Base-by-base conservation (phyloP, 2,797 vertebrate species). In the Mycteria americana region DNA sequence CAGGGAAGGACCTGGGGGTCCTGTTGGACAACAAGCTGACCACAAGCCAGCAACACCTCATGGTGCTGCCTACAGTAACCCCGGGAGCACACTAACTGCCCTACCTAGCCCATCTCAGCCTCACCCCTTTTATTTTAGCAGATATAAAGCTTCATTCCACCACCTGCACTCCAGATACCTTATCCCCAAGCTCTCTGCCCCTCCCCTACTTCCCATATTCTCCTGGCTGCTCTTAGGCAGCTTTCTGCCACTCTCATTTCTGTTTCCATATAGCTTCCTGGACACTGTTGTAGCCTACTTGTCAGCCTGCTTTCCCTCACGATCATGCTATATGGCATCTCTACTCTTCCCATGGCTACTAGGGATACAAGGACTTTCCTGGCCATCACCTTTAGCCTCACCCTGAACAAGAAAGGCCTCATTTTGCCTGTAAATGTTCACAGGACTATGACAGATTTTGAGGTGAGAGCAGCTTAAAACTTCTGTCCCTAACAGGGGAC, bases 51-150 rank as follows among this genome's bases (percentile, higher is more conserved):
- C 19, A 45, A 41, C 2, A 35, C 10, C 35, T 72, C 75, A 56
- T 1, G 2, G 24, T 0, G 13, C 14, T 77, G 21, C 45, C 43
- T 50, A 17, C 41, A 54, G 0, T 0, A 91, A 19, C 10, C 5
- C 39, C 53, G 7, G 45, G 41, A 68, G 65, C 41, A 67, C 43
- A n/a, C 14, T 11, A 45, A 24, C 14, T 65, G 59, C 35, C 46
- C 14, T 37, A 48, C 14, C 16, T 1, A 41, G n/a, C 28, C 57
- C 46, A 41, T 8, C 19, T 46, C 80, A 85, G 54, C 10, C 46
- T 84, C 1, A 7, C 15, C 21, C 7, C 13, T 62, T 62, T 46
- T 39, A 45, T 74, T 76, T 63, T 6, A 92, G 18, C 63, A 72
- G 59, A 76, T 11, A 37, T 0, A 63, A 67, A 56, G 11, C 35